Percentiles rank a stretch among this genome's conserved stretches.
phyloP scores from a whole-genome alignment of 2,797 vertebrate species.

The Borostomias antarcticus region DNA sequence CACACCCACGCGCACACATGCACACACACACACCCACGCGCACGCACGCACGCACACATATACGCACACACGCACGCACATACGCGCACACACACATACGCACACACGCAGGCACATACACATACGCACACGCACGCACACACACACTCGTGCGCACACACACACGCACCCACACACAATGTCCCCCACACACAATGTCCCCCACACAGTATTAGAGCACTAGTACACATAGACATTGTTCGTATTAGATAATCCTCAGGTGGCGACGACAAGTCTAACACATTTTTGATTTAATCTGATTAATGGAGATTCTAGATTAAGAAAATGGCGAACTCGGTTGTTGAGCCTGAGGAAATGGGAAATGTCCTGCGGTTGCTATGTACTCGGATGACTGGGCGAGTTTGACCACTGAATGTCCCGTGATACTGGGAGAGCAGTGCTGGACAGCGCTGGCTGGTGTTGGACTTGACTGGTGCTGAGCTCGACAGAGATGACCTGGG shows the following conservation, averaged over 20 bases:
- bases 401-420: too few species aligned
- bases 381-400: too few species aligned
- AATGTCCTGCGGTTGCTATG: too few species aligned
- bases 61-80: conserved; percentile 2
- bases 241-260: background rate
- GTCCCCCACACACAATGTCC: too few species aligned
- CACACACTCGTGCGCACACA: too few species aligned
- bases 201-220: background rate
- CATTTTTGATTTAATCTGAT: background rate
- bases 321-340: too few species aligned
- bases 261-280: background rate
- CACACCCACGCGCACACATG: background rate
- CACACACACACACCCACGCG: background rate
- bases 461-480: too few species aligned
- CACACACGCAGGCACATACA: conserved; percentile 2
- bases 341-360: too few species aligned
- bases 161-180: too few species aligned
- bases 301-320: too few species aligned
- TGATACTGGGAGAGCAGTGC: too few species aligned
- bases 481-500: background rate
- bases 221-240: background rate
- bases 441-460: too few species aligned
- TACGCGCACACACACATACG: background rate
- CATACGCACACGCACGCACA: background rate
- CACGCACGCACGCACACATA: background rate